Evolutionary conservation across 2,888 invertebrate genomes (phyloP), one percentile per base, ranked within the genome.

Genomic region (Hyles lineata): DNA sequence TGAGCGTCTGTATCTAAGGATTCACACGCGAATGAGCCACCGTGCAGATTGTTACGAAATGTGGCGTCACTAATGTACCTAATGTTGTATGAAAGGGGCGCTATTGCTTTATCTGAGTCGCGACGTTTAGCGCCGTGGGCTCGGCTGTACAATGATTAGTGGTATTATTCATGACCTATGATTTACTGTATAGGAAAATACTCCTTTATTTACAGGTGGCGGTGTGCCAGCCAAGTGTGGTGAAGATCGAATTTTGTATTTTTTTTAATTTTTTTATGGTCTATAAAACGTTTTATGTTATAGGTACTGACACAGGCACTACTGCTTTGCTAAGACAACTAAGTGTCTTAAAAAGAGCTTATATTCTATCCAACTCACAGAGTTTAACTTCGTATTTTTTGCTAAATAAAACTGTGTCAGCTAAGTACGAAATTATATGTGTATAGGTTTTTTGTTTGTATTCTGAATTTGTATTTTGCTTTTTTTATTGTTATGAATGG

Each of bases 1-100:
- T 93, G 92, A 93, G 91, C 88, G 89, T 81, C 92, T 93, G 93
- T 94, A 94, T 94, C 94, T 94, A 90, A 94, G 94, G 94, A 94
- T 94, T 94, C 93, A 94, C 94, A 94, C 93, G 90, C 92, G 89
- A 92, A 80, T 89, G 93, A 87, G 83, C 88, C 81, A 82, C 83
- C 79, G 89, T 87, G 88, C 94, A 94, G 94, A 94, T 94, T 94
- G 94, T 92, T 88, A 88, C 90, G 92, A 93, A 93, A 94, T 93
- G 94, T 93, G 92, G 89, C 91, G 93, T 92, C 86, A 93, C 92
- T 94, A 94, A 94, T 92, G 94, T 87, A 92, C 81, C 91, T 94
- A 94, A 94, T 94, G 94, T 94, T 88, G 92, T 93, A 94, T 93
- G 90, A 94, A 94, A 94, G 92, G 92, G 91, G 90, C 85, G 88